phyloP scores from a whole-genome alignment of 1,140 invertebrate species.

The Monochamus saltuarius region DNA sequence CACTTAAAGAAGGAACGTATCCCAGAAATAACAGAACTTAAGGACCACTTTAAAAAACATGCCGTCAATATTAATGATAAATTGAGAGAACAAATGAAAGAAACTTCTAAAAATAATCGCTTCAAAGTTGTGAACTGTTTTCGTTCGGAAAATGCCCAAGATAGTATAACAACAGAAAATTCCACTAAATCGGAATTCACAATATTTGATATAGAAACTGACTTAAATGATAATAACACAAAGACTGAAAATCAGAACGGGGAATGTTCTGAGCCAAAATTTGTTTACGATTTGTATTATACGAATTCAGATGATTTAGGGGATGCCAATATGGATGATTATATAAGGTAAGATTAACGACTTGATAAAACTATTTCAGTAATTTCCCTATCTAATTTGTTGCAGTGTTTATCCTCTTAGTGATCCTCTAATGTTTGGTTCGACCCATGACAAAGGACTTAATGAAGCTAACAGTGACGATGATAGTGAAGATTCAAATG shows the following conservation, averaged over 20 bases:
- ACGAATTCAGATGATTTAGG: slow-evolving; percentile 56
- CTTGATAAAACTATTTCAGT: not conserved
- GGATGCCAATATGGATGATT: slow-evolving; percentile 56
- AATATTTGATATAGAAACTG: slow-evolving; percentile 51
- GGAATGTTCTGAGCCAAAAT: slow-evolving; percentile 45
- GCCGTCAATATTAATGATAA: slow-evolving; percentile 54
- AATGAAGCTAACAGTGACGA: slow-evolving; percentile 44
- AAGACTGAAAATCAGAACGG: slow-evolving; percentile 2
- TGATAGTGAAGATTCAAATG: slow-evolving; percentile 59
- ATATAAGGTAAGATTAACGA: slow-evolving; percentile 51
- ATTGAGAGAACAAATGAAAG: slow-evolving; percentile 52
- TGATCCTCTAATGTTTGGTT: slow-evolving; percentile 55
- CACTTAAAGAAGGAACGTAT: slow-evolving; percentile 46
- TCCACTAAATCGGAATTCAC: slow-evolving; percentile 30
- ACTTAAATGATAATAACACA: slow-evolving; percentile 35
- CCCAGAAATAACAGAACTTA: slow-evolving; percentile 40
- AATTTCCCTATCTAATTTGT: slow-evolving; percentile 20
- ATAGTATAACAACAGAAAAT: slow-evolving; percentile 14
- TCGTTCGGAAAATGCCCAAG: slow-evolving; percentile 30
- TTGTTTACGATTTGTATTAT: slow-evolving; percentile 60
- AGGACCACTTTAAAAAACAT: slow-evolving; percentile 51
- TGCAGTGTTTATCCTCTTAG: slow-evolving; percentile 47
- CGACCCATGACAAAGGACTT: slow-evolving; percentile 50
- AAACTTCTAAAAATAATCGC: slow-evolving; percentile 50
- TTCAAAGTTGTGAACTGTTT: slow-evolving; percentile 56